phyloP scores from a whole-genome alignment of 2,888 invertebrate genomes.

The Geotrupes spiniger region DNA sequence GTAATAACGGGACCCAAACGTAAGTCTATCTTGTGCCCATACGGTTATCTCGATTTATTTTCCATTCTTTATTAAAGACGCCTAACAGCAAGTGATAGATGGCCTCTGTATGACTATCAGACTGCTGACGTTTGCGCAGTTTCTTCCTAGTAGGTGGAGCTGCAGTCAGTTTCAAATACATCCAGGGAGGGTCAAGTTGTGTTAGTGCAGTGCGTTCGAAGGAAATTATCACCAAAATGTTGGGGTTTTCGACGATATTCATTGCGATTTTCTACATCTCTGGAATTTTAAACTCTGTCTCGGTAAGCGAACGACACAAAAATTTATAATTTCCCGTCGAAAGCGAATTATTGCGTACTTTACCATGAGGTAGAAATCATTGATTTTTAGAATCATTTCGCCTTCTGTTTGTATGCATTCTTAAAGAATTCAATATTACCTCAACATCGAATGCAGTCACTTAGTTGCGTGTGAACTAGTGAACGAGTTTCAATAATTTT shows the following conservation, averaged over 20 bases:
- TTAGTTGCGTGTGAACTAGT: too few species aligned
- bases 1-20: not conserved
- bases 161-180: conserved; percentile 46
- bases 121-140: conserved; percentile 40
- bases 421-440: not conserved
- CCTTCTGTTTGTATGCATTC: conserved; percentile 3
- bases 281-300: conserved; percentile 58
- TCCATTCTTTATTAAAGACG: conserved; percentile 19
- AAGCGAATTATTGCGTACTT: conserved; percentile 6
- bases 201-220: conserved; percentile 40
- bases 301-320: conserved; percentile 50
- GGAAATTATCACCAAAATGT: conserved; percentile 53
- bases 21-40: conserved; percentile 22
- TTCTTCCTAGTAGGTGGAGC: conserved; percentile 45
- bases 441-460: too few species aligned
- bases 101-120: conserved; percentile 33
- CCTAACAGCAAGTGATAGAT: conserved; percentile 23
- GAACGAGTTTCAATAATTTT: too few species aligned
- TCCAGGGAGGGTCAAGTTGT: conserved; percentile 43
- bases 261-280: conserved; percentile 60
- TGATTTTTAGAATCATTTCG: conserved; percentile 5
- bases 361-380: conserved; percentile 4
- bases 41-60: conserved; percentile 11
- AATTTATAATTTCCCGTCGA: not conserved
- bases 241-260: conserved; percentile 61